Conservation (phyloP, 1,140 invertebrate species). For the Drosophila nasuta region DNA sequence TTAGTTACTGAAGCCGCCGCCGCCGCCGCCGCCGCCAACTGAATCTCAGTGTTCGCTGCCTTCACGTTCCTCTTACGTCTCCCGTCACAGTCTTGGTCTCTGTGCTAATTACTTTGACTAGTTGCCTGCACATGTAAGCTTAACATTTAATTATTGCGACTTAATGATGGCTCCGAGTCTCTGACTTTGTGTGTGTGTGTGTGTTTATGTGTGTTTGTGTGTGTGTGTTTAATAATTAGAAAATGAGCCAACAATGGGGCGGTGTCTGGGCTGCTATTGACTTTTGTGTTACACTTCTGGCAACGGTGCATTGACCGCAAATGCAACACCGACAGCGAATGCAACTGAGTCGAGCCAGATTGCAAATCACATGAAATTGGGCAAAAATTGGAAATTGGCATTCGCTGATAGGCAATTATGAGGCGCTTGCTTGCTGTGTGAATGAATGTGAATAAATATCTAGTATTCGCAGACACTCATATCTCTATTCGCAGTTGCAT, state of each 20-base stretch:
- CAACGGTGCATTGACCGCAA: slow-evolving; percentile 72
- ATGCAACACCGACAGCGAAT: neutral
- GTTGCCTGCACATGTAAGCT: slow-evolving; percentile 72
- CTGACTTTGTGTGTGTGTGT: slow-evolving; percentile 4
- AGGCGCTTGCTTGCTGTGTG: neutral
- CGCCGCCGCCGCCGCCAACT: slow-evolving; percentile 30
- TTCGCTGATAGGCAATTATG: slow-evolving; percentile 21
- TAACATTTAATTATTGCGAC: slow-evolving; percentile 82
- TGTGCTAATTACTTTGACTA: slow-evolving; percentile 79
- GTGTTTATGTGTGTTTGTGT: slow-evolving; percentile 50
- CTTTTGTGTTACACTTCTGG: slow-evolving; percentile 60
- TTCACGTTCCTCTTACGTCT: neutral
- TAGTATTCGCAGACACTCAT: neutral
- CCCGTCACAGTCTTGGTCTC: slow-evolving; percentile 17
- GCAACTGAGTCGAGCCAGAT: neutral
- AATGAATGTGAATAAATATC: neutral
- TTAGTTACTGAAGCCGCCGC: slow-evolving; percentile 21
- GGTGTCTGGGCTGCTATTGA: slow-evolving; percentile 62
- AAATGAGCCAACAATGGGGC: slow-evolving; percentile 76
- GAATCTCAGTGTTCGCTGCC: slow-evolving; percentile 11
- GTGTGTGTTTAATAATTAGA: slow-evolving; percentile 76
- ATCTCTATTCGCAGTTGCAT: slow-evolving; percentile 1
- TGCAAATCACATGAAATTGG: slow-evolving; percentile 32
- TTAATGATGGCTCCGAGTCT: slow-evolving; percentile 65
- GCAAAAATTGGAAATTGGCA: slow-evolving; percentile 40